phyloP scores from a whole-genome alignment of 2,113 vertebrate species.

The Scortum barcoo region DNA sequence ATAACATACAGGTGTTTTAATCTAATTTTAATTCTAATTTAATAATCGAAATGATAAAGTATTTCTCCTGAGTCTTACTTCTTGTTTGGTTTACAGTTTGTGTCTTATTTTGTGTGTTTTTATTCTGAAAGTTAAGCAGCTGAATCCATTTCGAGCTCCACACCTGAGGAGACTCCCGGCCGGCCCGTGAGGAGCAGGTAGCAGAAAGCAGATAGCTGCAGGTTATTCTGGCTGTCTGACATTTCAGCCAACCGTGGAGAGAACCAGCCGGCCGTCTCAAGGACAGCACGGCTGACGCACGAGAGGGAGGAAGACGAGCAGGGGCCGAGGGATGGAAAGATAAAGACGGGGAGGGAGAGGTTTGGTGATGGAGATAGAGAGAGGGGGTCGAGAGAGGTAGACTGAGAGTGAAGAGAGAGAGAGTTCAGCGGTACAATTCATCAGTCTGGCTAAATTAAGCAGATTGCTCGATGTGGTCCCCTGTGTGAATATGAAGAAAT shows the following conservation, averaged over 20 bases:
- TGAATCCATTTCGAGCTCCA: neutral
- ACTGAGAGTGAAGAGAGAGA: constrained; percentile 32
- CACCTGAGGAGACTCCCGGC: neutral
- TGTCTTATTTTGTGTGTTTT: neutral
- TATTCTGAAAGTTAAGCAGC: neutral
- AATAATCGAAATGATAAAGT: neutral
- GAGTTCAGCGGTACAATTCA: constrained; percentile 56
- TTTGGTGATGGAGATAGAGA: constrained; percentile 4
- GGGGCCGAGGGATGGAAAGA: constrained; percentile 15
- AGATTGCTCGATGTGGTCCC: constrained; percentile 74
- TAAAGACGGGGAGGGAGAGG: constrained; percentile 3
- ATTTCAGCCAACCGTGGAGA: constrained; percentile 25
- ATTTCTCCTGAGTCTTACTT: neutral
- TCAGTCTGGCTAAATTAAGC: constrained; percentile 78
- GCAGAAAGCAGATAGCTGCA: constrained; percentile 7
- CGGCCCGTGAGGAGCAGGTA: neutral
- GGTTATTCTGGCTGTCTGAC: constrained; percentile 33
- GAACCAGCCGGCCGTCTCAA: constrained; percentile 35
- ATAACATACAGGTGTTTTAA: neutral
- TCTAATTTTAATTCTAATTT: neutral
- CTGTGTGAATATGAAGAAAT: constrained; percentile 73
- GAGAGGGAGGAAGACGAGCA: neutral
- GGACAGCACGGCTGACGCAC: constrained; percentile 29
- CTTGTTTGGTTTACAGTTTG: neutral
- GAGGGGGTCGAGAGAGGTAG: neutral